A percentile compares a stretch with the other conserved stretches of the same genome.
These are phyloP conservation scores for Steinernema scapterisci DNA, from an alignment of 2,888 invertebrate genomes.

Conservation along the genomic window DNA sequence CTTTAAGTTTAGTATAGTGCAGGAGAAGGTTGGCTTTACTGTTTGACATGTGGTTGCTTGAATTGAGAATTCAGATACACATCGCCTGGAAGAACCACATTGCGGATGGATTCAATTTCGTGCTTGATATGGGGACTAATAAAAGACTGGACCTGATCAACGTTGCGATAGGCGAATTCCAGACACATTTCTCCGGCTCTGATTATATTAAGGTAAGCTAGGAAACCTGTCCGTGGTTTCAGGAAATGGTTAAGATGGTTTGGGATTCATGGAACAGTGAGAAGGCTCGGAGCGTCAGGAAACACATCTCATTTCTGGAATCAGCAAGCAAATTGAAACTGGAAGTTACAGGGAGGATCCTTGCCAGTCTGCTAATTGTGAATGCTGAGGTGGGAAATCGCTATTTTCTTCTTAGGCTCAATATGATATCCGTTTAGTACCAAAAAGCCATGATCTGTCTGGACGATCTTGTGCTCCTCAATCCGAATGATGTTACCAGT, in stretches of 20 bases:
- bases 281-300: not conserved
- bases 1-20: not conserved
- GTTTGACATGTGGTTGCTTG: not conserved
- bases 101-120: not conserved
- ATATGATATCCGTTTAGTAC: not conserved
- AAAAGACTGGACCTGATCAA: not conserved
- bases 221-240: no score
- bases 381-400: not conserved
- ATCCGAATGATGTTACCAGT: not conserved
- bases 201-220: not conserved
- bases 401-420: not conserved
- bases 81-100: not conserved
- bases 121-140: not conserved
- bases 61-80: not conserved
- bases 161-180: not conserved
- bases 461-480: not conserved
- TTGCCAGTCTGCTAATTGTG: not conserved
- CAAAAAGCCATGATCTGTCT: not conserved
- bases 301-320: not conserved
- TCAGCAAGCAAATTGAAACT: not conserved
- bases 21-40: constrained; percentile 5
- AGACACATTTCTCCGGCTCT: not conserved
- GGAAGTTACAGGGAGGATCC: not conserved
- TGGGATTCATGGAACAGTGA: not conserved
- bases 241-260: not conserved